Evolutionary conservation across 1,140 invertebrate species (phyloP).

Genomic region (Phymastichus coffea): DNA sequence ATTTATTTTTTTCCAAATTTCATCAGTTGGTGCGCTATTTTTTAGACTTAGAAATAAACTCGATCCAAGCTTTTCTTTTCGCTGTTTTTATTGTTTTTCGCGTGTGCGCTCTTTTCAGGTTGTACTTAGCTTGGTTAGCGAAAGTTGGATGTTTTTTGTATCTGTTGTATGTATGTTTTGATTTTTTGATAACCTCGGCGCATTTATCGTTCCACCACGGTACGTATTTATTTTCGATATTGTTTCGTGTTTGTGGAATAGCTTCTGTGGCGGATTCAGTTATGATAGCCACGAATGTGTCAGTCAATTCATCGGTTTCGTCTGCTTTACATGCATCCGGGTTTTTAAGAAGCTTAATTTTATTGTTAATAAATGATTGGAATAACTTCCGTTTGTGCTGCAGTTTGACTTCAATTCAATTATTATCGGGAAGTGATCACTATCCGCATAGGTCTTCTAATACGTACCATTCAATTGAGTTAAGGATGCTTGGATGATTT

Average conservation of each 20-base stretch:
- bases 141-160: constrained; percentile 33
- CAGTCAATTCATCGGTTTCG: constrained; percentile 27
- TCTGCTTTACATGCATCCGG: neutral
- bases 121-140: too few relatives aligned
- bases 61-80: constrained; percentile 21
- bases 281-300: constrained; percentile 29
- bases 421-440: constrained; percentile 41
- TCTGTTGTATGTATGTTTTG: constrained; percentile 35
- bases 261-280: constrained; percentile 29
- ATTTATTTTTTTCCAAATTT: constrained; percentile 28
- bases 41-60: constrained; percentile 19
- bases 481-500: constrained; percentile 34
- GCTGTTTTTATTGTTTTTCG: constrained; percentile 22
- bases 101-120: constrained; percentile 27
- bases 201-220: constrained; percentile 44
- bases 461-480: constrained; percentile 38
- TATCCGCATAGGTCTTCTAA: constrained; percentile 36
- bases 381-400: constrained; percentile 8
- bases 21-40: neutral
- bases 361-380: constrained; percentile 21
- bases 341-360: constrained; percentile 8
- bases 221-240: constrained; percentile 25
- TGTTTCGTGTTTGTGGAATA: constrained; percentile 29
- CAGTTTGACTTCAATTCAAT: neutral
- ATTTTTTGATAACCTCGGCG: constrained; percentile 32